Conservation (phyloP, 2,113 vertebrate genomes). For the Chitala chitala region DNA sequence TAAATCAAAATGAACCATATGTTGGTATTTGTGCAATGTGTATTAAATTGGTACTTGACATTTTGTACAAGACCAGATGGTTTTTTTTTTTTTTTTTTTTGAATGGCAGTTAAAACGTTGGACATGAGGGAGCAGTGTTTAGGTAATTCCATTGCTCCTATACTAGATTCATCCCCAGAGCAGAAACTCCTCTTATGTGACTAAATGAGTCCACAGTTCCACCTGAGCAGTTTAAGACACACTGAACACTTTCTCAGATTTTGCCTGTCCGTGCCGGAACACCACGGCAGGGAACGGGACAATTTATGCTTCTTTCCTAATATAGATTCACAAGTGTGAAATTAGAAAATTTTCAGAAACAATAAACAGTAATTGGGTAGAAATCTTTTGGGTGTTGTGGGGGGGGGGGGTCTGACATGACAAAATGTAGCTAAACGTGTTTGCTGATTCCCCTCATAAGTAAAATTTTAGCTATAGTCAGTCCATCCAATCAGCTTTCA, state of each 20-base stretch:
- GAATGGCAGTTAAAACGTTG: background rate
- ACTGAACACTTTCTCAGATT: slow-evolving; percentile 7
- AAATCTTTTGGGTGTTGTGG: slow-evolving; percentile 39
- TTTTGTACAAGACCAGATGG: background rate
- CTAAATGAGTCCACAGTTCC: background rate
- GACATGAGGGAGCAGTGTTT: background rate
- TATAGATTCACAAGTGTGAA: slow-evolving; percentile 30
- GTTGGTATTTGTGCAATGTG: background rate
- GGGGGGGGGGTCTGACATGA: slow-evolving; percentile 28
- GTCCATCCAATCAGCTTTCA: background rate
- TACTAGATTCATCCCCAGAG: background rate
- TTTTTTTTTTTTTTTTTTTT: background rate
- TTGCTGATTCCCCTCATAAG: slow-evolving; percentile 12
- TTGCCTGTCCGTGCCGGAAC: background rate
- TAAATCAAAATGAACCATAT: background rate
- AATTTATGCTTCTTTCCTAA: background rate
- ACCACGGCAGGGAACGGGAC: background rate
- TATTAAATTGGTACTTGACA: background rate
- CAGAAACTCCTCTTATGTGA: background rate
- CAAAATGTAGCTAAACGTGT: slow-evolving; percentile 31
- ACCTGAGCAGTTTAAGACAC: background rate
- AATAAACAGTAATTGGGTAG: slow-evolving; percentile 45
- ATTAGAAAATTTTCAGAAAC: slow-evolving; percentile 39
- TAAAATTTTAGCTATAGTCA: background rate
- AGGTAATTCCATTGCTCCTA: background rate